phyloP scores from a whole-genome alignment of 2,888 invertebrate species.

The Octonoba sinensis region DNA sequence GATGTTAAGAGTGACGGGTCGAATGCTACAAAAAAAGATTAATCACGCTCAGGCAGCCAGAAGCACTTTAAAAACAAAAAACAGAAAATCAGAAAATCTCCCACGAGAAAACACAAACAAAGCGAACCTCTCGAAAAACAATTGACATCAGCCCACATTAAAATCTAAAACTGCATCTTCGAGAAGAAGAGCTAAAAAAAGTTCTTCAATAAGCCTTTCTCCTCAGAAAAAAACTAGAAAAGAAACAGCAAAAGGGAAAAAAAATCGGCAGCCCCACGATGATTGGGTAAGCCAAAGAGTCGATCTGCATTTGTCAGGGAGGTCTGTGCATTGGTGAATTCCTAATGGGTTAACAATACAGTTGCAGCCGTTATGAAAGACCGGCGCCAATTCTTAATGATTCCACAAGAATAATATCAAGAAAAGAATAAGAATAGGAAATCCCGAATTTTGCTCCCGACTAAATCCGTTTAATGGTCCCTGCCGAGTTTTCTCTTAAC shows the following conservation, averaged over 20 bases:
- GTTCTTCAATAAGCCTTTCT: too few relatives aligned
- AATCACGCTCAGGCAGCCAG: too few relatives aligned
- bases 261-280: constrained; percentile 34
- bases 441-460: constrained; percentile 64
- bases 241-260: background rate
- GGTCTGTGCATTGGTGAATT: constrained; percentile 54
- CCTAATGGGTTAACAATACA: constrained; percentile 61
- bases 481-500: constrained; percentile 60
- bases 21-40: too few relatives aligned
- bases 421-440: constrained; percentile 53
- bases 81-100: too few relatives aligned
- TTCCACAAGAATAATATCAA: constrained; percentile 35
- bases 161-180: too few relatives aligned
- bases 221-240: background rate
- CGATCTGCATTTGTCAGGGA: constrained; percentile 62
- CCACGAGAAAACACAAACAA: too few relatives aligned
- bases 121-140: too few relatives aligned
- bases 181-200: too few relatives aligned
- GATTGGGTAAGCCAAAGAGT: constrained; percentile 62
- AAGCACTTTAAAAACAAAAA: too few relatives aligned
- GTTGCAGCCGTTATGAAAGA: constrained; percentile 58
- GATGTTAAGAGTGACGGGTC: too few relatives aligned
- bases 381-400: constrained; percentile 62
- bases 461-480: constrained; percentile 64
- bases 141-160: too few relatives aligned